Conservation (phyloP, 2,797 vertebrate species). For the Alauda arvensis region DNA sequence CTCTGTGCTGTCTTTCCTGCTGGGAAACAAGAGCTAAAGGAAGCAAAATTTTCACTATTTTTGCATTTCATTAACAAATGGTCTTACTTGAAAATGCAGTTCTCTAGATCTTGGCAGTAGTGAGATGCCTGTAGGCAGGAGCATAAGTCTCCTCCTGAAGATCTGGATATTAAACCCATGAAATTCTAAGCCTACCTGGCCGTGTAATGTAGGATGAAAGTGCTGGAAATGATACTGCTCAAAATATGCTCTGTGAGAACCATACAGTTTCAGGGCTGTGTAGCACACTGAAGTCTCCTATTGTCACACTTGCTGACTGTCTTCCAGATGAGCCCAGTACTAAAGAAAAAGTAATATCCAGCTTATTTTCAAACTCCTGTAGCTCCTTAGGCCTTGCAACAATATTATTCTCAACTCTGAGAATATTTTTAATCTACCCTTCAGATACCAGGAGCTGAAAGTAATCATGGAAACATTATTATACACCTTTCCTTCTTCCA, state of each 20-base stretch:
- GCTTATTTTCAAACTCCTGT: not conserved
- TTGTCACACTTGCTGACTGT: not conserved
- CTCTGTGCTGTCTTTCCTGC: not conserved
- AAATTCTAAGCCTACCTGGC: not conserved
- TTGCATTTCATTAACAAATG: not conserved
- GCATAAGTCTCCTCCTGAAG: not conserved
- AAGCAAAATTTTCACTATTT: not conserved
- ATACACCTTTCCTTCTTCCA: not conserved
- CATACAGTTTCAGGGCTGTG: not conserved
- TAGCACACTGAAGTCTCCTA: not conserved
- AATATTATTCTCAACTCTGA: not conserved
- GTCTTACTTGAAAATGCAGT: not conserved
- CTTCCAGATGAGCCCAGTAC: not conserved
- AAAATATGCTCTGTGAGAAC: rapidly evolving
- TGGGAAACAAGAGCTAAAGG: not conserved
- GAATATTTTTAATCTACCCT: constrained; percentile 23
- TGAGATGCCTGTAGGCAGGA: not conserved
- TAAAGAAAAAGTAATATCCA: constrained; percentile 26
- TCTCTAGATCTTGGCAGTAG: not conserved
- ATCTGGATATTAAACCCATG: not conserved
- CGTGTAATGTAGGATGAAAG: not conserved
- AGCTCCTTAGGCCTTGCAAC: constrained; percentile 16
- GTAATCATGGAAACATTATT: not conserved
- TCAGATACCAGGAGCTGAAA: not conserved
- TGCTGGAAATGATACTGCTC: not conserved